phyloP scores from a whole-genome alignment of 2,888 invertebrate genomes.

The Pecten maximus region DNA sequence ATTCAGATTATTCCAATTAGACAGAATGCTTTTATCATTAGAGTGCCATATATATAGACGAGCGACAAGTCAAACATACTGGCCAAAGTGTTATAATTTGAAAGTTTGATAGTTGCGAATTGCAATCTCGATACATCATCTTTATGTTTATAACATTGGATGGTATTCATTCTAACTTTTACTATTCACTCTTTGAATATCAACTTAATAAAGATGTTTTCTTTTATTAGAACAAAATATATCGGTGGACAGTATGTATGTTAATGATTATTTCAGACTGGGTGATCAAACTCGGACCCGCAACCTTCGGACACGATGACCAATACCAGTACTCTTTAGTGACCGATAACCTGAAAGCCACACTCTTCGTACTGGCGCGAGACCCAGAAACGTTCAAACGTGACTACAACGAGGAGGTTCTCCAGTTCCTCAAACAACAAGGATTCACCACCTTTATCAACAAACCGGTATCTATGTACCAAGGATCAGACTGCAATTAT shows the following conservation, averaged over 20 bases:
- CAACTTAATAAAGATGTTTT: no score
- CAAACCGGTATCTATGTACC: not conserved
- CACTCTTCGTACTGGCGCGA: conserved; percentile 64
- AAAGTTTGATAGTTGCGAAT: no score
- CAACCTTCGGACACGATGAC: conserved; percentile 55
- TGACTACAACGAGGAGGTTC: conserved; percentile 54
- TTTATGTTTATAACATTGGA: no score
- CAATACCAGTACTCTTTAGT: conserved; percentile 65
- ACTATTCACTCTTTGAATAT: no score
- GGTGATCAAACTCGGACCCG: conserved; percentile 65
- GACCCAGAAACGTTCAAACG: conserved; percentile 57
- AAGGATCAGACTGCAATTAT: not conserved
- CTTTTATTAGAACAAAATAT: no score
- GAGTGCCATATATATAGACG: no score
- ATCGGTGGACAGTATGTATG: no score
- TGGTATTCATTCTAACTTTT: no score
- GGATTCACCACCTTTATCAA: conserved; percentile 43
- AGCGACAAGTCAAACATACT: no score
- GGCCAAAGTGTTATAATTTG: no score
- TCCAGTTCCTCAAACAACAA: conserved; percentile 47
- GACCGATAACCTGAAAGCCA: conserved; percentile 62
- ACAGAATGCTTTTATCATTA: no score
- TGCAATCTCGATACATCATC: no score
- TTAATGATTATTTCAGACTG: conserved; percentile 59
- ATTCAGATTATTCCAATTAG: not conserved